Evolutionary conservation across 2,113 vertebrate genomes (phyloP).

Genomic region (Steatornis caripensis): DNA sequence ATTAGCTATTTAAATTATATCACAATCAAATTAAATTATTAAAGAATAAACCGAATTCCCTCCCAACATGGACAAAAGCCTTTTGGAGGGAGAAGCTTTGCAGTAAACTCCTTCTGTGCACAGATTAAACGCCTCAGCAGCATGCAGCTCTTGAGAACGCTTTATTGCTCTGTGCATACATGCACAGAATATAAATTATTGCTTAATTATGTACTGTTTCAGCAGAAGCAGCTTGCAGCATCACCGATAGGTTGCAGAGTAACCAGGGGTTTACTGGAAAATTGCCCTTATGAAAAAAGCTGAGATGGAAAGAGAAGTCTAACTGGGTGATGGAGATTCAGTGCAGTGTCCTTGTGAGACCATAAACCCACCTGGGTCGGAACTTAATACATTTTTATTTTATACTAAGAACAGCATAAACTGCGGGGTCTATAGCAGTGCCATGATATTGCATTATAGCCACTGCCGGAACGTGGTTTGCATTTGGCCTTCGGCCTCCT

Average conservation of each 20-base stretch:
- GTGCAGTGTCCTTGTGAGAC: neutral
- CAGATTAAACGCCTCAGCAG: slow-evolving; percentile 66
- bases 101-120: slow-evolving; percentile 56
- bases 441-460: neutral
- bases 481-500: slow-evolving; percentile 26
- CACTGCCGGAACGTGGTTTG: neutral
- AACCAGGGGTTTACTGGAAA: slow-evolving; percentile 45
- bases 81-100: slow-evolving; percentile 39
- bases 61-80: slow-evolving; percentile 9
- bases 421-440: neutral
- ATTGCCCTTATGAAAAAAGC: slow-evolving; percentile 15
- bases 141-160: slow-evolving; percentile 64
- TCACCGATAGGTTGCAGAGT: slow-evolving; percentile 27
- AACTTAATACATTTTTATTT: slow-evolving; percentile 9
- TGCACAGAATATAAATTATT: slow-evolving; percentile 68
- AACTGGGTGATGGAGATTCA: neutral
- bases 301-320: neutral
- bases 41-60: neutral
- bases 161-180: slow-evolving; percentile 66
- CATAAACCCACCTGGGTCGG: neutral
- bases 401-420: neutral
- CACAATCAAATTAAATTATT: slow-evolving; percentile 52
- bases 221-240: slow-evolving; percentile 57
- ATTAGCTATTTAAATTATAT: slow-evolving; percentile 50
- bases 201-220: slow-evolving; percentile 61